phyloP scores from a whole-genome alignment of 2,888 invertebrate genomes.

The Eugnorisma glareosa region DNA sequence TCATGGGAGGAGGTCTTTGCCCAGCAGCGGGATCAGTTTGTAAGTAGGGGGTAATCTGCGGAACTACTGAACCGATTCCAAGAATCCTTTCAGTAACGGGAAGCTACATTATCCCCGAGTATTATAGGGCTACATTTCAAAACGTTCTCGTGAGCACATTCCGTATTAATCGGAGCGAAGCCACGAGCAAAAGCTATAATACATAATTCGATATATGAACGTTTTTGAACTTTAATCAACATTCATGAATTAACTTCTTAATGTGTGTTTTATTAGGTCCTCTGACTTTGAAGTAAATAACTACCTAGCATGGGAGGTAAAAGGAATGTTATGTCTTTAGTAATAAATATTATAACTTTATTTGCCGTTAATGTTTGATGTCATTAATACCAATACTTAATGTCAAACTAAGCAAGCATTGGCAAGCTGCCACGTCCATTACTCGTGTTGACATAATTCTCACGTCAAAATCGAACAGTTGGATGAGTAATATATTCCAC shows the following conservation, averaged over 20 bases:
- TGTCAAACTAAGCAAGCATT: conserved; percentile 37
- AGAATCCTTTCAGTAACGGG: no score
- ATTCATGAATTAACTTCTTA: neutral
- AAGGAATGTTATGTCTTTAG: conserved; percentile 14
- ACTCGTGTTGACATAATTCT: conserved; percentile 35
- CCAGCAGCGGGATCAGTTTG: no score
- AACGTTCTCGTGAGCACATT: no score
- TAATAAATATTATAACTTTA: conserved; percentile 37
- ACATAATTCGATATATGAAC: no score
- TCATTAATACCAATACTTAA: conserved; percentile 36
- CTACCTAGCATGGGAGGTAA: neutral
- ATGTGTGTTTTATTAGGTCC: neutral
- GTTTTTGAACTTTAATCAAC: neutral
- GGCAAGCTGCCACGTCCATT: conserved; percentile 34
- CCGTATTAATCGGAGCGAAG: no score
- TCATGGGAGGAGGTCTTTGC: no score
- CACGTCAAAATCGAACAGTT: conserved; percentile 16
- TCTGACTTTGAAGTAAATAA: no score
- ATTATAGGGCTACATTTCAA: no score
- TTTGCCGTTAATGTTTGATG: conserved; percentile 30
- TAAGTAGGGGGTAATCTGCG: no score
- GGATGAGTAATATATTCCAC: conserved; percentile 14
- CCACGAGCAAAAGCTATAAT: no score
- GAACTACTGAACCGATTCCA: no score
- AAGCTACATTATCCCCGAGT: no score